Evolutionary conservation across 2,797 vertebrate species (phyloP).

Genomic region (Dicrostonyx torquatus): DNA sequence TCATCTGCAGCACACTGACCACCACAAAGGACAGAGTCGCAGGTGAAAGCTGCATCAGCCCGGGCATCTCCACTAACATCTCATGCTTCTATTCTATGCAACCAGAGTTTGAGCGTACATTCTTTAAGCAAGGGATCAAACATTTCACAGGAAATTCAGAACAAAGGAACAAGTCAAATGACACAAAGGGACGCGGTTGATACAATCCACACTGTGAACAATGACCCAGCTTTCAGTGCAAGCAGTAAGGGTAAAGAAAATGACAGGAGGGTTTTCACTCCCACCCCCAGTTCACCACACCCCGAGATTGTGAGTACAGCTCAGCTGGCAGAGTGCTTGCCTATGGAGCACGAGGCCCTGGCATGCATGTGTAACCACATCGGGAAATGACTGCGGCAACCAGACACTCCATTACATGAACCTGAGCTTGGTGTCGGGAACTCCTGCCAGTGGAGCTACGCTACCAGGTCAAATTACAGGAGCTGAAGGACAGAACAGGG

Average conservation of each 20-base stretch:
- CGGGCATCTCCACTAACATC: neutral
- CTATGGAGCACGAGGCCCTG: neutral
- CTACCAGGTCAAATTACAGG: neutral
- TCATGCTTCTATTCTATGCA: neutral
- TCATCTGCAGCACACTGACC: neutral
- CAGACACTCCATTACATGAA: neutral
- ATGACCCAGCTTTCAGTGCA: neutral
- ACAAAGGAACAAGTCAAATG: neutral
- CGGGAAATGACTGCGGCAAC: neutral
- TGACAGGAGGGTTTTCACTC: neutral
- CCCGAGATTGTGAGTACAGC: neutral
- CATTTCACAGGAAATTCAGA: neutral
- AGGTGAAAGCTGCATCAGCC: neutral
- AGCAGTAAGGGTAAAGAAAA: neutral
- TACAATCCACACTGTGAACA: neutral
- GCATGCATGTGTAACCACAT: neutral
- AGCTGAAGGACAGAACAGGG: neutral
- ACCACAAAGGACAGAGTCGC: slow-evolving; percentile 18
- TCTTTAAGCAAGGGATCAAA: neutral
- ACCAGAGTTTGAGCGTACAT: neutral
- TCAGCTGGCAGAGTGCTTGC: neutral
- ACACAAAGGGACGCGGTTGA: neutral
- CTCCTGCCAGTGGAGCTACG: neutral
- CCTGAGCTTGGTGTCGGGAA: neutral
- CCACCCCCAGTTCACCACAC: neutral